These are phyloP conservation scores for Amphimedon queenslandica DNA, from an alignment of 37 sponge, comb jelly and placozoan genomes.

Conservation along the genomic window DNA sequence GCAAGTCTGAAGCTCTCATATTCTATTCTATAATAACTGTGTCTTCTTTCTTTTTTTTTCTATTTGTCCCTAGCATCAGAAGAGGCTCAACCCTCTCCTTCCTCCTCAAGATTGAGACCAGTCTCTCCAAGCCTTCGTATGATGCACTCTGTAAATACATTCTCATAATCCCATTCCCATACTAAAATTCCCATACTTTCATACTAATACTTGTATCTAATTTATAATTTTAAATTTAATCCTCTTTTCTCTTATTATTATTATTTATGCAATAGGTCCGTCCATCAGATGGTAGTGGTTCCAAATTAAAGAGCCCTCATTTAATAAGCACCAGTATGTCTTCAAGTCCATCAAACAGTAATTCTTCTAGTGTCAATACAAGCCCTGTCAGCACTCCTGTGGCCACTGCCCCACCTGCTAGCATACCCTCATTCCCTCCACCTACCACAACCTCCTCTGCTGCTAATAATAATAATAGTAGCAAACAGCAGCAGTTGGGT, in stretches of 20 bases:
- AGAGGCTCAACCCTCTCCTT: not conserved
- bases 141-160: not conserved
- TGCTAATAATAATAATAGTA: not conserved
- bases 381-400: too few relatives aligned
- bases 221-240: too few relatives aligned
- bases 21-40: slow-evolving; percentile 1
- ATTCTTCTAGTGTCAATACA: not conserved
- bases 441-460: not conserved
- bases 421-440: too few relatives aligned
- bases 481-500: too few relatives aligned
- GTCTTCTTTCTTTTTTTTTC: not conserved
- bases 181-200: too few relatives aligned
- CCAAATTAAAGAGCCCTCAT: too few relatives aligned
- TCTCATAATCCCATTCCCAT: not conserved
- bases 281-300: too few relatives aligned
- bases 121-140: slow-evolving; percentile 24
- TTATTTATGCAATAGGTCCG: too few relatives aligned
- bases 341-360: not conserved
- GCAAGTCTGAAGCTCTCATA: not conserved
- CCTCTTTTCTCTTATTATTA: too few relatives aligned
- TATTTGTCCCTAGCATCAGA: not conserved
- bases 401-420: too few relatives aligned
- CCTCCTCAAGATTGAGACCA: slow-evolving; percentile 31
- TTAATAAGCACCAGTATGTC: not conserved
- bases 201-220: too few relatives aligned